Evolutionary conservation across 2,888 invertebrate species (phyloP).

Genomic region (Xanthostigma xanthostigma): DNA sequence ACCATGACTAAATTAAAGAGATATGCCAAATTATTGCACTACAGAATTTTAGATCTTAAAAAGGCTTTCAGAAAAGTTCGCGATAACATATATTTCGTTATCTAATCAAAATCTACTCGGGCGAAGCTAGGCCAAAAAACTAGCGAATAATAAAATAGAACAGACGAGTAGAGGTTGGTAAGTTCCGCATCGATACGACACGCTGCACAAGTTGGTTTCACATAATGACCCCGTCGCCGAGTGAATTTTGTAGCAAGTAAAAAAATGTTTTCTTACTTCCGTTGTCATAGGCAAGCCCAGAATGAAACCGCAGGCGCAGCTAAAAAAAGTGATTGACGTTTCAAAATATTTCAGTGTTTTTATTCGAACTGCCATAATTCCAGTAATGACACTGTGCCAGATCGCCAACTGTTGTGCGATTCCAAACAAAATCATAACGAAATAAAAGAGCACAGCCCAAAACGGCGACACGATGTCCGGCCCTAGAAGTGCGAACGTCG

Average conservation of each 20-base stretch:
- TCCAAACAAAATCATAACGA: constrained; percentile 71
- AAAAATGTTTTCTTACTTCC: constrained; percentile 45
- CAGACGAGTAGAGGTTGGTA: constrained; percentile 1
- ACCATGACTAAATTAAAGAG: too few species aligned
- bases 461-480: constrained; percentile 65
- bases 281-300: constrained; percentile 77
- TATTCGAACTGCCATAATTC: constrained; percentile 65
- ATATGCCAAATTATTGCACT: too few species aligned
- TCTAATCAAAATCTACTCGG: too few species aligned
- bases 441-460: constrained; percentile 79
- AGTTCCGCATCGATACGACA: neutral
- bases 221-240: too few species aligned
- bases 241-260: neutral
- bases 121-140: too few species aligned
- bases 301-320: constrained; percentile 68
- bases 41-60: too few species aligned
- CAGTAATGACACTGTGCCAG: constrained; percentile 83
- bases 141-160: too few species aligned
- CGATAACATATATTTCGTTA: too few species aligned
- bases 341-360: constrained; percentile 60
- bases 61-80: too few species aligned
- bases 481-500: constrained; percentile 63
- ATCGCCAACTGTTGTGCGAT: constrained; percentile 78
- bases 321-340: constrained; percentile 67
- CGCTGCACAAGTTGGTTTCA: neutral